Evolutionary conservation across 2,797 vertebrate species (phyloP), one percentile per base, ranked within the genome.

Genomic region (Tokudaia muenninki): DNA sequence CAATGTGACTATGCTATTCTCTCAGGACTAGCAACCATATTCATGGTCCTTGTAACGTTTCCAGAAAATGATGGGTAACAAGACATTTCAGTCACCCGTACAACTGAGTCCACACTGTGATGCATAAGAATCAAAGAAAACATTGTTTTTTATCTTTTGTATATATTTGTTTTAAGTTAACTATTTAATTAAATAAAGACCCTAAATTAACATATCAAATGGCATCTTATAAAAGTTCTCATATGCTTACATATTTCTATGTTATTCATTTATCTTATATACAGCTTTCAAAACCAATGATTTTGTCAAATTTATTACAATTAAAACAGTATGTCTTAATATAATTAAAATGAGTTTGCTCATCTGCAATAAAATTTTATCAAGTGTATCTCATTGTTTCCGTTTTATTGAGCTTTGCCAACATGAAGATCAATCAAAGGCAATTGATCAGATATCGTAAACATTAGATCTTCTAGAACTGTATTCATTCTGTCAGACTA

Each of bases 301-400:
- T 77, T 55, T 65, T 84, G 94, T 11, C 6, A 12, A 96, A 91
- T 82, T 61, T 90, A 77, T 94, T 91, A 79, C 80, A 92, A 87
- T 72, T 70, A 94, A 87, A 95, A 37, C 52, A 90, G 3, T 17
- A 75, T 92, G 47, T 83, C 29, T 91, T 59, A 90, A 90, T 61
- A 67, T 72, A 90, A 65, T 87, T 26, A 92, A 91, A 94, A 63
- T 83, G 34, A 19, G 10, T 55, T 94, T 96, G 44, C 80, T 72
- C 79, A 70, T 70, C 41, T 90, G 13, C 65, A 87, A 59, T 52
- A 41, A 72, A 84, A 90, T 34, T 87, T 19, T 81, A 50, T 83
- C 88, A 93, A 90, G 41, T 52, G 75, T 17, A 74, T 57, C 50
- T 90, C 89, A 52, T 92, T 93, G 91, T 79, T n/a, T 50, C 29